These are phyloP conservation scores for Stictonetta naevosa DNA, from an alignment of 2,113 vertebrate species.

Conservation along the genomic window DNA sequence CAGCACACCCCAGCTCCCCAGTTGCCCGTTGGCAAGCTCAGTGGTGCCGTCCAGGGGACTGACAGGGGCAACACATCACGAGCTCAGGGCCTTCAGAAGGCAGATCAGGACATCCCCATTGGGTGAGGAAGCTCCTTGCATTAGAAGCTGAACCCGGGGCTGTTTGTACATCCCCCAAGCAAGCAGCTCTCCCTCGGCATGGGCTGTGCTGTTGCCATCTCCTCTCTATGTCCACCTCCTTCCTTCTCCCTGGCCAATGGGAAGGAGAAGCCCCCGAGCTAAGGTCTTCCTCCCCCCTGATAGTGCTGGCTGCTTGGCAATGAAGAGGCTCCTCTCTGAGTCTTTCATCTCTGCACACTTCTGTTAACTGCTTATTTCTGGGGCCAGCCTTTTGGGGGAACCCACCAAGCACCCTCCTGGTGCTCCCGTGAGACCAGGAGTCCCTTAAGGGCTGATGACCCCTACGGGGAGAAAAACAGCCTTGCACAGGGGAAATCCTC, in stretches of 20 bases:
- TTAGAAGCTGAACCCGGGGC: rapidly evolving
- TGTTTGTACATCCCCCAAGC: not conserved
- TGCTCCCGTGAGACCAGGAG: not conserved
- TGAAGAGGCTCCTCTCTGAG: not conserved
- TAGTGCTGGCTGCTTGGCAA: not conserved
- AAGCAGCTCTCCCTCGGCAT: not conserved
- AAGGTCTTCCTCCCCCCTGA: not conserved
- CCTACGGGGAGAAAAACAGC: not conserved
- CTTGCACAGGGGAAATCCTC: not conserved
- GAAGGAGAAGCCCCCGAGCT: rapidly evolving
- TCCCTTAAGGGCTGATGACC: not conserved
- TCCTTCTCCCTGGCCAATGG: not conserved
- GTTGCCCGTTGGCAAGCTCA: rapidly evolving
- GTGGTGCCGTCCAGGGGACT: not conserved
- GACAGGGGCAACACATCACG: not conserved
- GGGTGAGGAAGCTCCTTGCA: not conserved
- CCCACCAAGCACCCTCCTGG: not conserved
- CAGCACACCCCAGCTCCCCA: not conserved
- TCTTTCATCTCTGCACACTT: not conserved
- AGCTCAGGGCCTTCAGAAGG: not conserved
- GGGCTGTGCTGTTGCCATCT: not conserved
- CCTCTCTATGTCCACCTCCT: not conserved
- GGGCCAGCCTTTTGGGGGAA: not conserved
- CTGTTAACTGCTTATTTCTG: not conserved
- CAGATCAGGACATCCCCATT: not conserved